Base-by-base conservation (phyloP, 2,888 invertebrate genomes). In the Caenorhabditis sulstoni region DNA sequence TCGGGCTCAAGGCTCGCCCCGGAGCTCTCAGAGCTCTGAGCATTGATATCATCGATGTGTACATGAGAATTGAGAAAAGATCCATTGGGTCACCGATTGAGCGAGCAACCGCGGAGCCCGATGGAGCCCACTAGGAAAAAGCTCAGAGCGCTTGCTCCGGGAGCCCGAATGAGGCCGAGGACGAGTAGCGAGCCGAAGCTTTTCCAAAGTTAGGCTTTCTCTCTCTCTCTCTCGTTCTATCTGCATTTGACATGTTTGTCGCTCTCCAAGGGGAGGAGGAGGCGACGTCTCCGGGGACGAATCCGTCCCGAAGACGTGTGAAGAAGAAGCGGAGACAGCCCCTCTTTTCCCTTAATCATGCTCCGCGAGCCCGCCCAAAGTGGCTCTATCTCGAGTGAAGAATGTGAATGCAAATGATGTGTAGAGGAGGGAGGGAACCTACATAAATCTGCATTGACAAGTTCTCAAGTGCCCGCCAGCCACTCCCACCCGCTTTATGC, bases 361-460 rank as follows among this genome's bases (percentile, higher is more conserved):
- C 49, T 64, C 64, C 57, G 57, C 45, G 67, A 39, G 68, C 52
- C 12, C 9, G 18, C 57, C 41, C 29, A 37, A 55, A 55, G 52
- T 55, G 55, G 47, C 37, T 22, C 70, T 47, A 70, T 41, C 35
- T 29, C 4, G 29, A 44, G 41, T 9, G 23, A n/a, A 29, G 35
- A 11, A 22, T n/a, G n/a, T n/a, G 52, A 39, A 70, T 70, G 70
- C 70, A 70, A 70, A 70, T 70, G 70, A 70, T 70, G 70, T 29
- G 29, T 29, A 3, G n/a, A n/a, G n/a, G n/a, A 29, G 52, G 14
- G 23, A 61, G 23, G 68, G 45, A 49, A 70, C 61, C 59, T 59
- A 71, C 71, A 71, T 71, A 71, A 71, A 71, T 71, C 71, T 71
- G 71, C 71, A 71, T 71, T 64, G 62, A 71, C 70, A 71, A 71